A percentile compares a stretch with the other conserved stretches of the same genome.
Evolutionary conservation across 2,888 invertebrate genomes (phyloP).

Genomic region (Podotricha telesiphe): DNA sequence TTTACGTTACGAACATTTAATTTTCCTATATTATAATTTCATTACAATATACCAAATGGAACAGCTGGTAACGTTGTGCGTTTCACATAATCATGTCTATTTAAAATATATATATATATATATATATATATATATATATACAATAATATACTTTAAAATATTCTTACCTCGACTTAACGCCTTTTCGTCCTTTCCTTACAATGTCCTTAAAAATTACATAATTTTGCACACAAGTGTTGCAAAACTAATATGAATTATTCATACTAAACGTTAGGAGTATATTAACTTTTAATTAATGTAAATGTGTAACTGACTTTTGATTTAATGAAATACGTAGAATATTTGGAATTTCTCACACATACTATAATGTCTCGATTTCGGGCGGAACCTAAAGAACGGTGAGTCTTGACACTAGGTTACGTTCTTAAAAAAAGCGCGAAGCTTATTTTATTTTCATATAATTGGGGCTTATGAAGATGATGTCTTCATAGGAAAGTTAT

Average conservation of each 20-base stretch:
- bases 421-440: no score
- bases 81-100: not conserved
- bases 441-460: not conserved
- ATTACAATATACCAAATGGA: no score
- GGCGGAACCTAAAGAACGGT: no score
- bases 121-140: no score
- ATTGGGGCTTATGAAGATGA: not conserved
- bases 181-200: slow-evolving; percentile 15
- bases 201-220: slow-evolving; percentile 11
- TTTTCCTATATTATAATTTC: not conserved
- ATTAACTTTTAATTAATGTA: not conserved
- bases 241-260: slow-evolving; percentile 16
- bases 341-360: no score
- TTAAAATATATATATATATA: no score
- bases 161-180: slow-evolving; percentile 1
- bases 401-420: no score
- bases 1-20: not conserved
- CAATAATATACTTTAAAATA: not conserved
- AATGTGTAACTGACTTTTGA: not conserved
- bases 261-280: not conserved
- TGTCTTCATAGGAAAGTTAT: not conserved
- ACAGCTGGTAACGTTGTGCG: no score
- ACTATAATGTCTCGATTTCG: no score
- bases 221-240: not conserved
- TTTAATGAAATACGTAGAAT: not conserved